Evolutionary conservation across 2,113 vertebrate genomes (phyloP), one percentile per base, ranked within the genome.

Genomic region (Chelonoidis abingdonii): DNA sequence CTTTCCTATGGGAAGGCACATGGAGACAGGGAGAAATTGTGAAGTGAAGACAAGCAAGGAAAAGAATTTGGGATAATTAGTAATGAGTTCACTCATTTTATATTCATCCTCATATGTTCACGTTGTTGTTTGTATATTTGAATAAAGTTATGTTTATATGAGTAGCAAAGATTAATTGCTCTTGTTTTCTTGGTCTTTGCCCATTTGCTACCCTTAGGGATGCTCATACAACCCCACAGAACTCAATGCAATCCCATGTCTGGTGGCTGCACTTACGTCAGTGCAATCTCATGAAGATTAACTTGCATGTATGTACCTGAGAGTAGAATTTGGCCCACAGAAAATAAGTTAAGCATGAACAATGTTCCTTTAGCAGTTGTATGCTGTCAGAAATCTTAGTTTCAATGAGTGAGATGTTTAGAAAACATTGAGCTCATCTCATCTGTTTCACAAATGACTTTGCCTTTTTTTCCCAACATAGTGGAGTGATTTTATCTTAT

Each of bases 121-220:
- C 50, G 56, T 62, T 56, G 4, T 0, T 80, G 17, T 84, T 92
- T 87, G 79, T 90, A 5, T 81, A 59, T 94, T 90, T 96, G 54
- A 78, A 59, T 87, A 82, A 56, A 93, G 9, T 12, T 69, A 1
- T 80, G 19, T 13, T 56, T 4, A 0, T 80, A 3, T 78, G 75
- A 80, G 22, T 54, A 75, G 53, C 50, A 50, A 47, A 76, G 72
- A 44, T 47, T 38, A 12, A 50, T 79, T 54, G 4, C 21, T 54
- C 88, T 8, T 82, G 75, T 65, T 89, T 84, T 47, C n/a, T 38
- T 16, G 29, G 1, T 47, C 56, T 75, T 78, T 47, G 53, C n/a
- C 65, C 35, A 21, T 69, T 69, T 69, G 21, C 10, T 78, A 78
- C 79, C 62, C 78, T 53, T 50, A 31, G 38, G 25, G 7, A 10